Evolutionary conservation across 1,140 invertebrate species (phyloP).

Genomic region (Mizuhopecten yessoensis): DNA sequence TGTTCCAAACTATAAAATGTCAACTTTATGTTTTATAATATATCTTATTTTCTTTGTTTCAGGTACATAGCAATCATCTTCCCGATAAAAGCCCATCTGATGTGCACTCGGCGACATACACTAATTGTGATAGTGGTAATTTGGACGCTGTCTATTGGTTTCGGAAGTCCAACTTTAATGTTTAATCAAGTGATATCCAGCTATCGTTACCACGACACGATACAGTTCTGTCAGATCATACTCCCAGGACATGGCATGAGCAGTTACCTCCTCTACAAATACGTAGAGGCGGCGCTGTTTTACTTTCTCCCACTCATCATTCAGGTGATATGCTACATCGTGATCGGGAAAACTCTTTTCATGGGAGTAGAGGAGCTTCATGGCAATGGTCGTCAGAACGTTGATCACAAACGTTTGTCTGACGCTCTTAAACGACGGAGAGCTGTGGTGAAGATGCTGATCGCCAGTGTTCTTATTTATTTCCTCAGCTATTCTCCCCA

Average conservation of each 20-base stretch:
- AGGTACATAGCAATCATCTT: conserved; percentile 84
- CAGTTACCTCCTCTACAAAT: conserved; percentile 78
- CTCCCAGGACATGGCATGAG: conserved; percentile 67
- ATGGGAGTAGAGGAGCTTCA: conserved; percentile 71
- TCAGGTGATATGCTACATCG: conserved; percentile 78
- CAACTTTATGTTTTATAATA: too few relatives aligned
- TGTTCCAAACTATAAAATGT: too few relatives aligned
- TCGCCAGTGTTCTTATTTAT: conserved; percentile 83
- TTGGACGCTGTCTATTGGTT: conserved; percentile 79
- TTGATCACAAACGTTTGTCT: conserved; percentile 71
- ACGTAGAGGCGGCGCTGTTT: conserved; percentile 80
- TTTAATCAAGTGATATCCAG: conserved; percentile 77
- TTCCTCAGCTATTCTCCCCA: conserved; percentile 83
- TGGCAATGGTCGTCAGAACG: conserved; percentile 53
- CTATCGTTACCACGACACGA: conserved; percentile 45
- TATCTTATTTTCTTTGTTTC: conserved; percentile 62
- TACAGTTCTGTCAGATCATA: conserved; percentile 72
- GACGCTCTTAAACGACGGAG: conserved; percentile 79
- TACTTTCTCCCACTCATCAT: conserved; percentile 81
- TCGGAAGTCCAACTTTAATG: conserved; percentile 79
- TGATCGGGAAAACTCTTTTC: conserved; percentile 79
- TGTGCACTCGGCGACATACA: conserved; percentile 80
- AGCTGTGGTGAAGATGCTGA: conserved; percentile 84
- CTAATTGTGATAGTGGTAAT: conserved; percentile 73
- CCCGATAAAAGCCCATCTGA: conserved; percentile 83